These are phyloP conservation scores for Syngnathus floridae DNA, from an alignment of 2,113 vertebrate genomes.

Conservation along the genomic window DNA sequence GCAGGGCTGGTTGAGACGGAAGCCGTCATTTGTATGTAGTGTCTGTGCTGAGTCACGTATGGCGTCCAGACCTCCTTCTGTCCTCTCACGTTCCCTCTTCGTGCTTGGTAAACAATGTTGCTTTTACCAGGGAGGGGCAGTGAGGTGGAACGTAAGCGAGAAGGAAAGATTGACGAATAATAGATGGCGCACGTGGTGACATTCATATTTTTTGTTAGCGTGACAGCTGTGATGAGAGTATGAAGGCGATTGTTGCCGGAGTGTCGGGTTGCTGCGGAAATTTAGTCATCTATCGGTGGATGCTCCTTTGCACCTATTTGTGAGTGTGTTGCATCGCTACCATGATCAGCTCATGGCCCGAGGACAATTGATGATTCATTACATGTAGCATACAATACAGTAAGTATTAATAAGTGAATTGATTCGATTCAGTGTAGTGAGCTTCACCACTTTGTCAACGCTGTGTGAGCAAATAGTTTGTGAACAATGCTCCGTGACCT, in stretches of 20 bases:
- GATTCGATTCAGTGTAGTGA: too few species aligned
- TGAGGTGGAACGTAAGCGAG: constrained; percentile 18
- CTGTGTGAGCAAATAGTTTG: neutral
- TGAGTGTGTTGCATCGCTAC: neutral
- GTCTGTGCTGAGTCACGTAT: constrained; percentile 58
- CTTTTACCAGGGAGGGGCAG: constrained; percentile 34
- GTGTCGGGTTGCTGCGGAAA: constrained; percentile 26
- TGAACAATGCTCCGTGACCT: too few species aligned
- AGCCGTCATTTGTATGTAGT: constrained; percentile 22
- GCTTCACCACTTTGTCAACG: neutral
- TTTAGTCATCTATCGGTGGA: constrained; percentile 52
- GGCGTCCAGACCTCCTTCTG: constrained; percentile 40
- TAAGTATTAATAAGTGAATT: too few species aligned
- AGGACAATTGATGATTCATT: too few species aligned
- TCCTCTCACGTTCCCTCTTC: constrained; percentile 43
- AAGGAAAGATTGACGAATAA: constrained; percentile 9
- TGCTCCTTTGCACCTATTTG: constrained; percentile 32
- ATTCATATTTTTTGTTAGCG: constrained; percentile 11
- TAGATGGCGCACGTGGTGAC: constrained; percentile 14
- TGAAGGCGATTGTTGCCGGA: constrained; percentile 34
- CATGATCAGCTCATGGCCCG: too few species aligned
- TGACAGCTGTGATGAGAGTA: constrained; percentile 21
- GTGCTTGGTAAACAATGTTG: constrained; percentile 50
- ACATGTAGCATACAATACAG: too few species aligned
- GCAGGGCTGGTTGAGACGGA: constrained; percentile 23